Conservation (phyloP, 2,113 vertebrate genomes). For the Paramisgurnus dabryanus region DNA sequence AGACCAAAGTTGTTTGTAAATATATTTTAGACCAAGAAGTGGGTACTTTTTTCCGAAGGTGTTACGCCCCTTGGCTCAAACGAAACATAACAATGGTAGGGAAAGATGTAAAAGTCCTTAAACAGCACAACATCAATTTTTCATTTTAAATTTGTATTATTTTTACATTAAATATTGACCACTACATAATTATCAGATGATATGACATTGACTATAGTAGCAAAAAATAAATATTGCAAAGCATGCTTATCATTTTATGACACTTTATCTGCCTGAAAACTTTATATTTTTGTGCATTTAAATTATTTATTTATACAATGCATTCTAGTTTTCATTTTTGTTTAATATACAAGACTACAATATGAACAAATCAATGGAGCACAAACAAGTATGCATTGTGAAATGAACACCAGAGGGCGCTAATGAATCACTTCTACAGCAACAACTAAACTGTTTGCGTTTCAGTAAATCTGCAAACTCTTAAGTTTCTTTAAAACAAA, state of each 20-base stretch:
- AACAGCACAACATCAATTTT: no score
- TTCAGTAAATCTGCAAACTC: neutral
- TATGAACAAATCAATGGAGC: neutral
- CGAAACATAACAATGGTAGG: no score
- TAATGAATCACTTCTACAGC: neutral
- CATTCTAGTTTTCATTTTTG: no score
- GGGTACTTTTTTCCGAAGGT: no score
- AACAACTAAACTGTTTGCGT: neutral
- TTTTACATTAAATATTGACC: no score
- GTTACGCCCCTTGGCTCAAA: no score
- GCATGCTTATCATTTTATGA: neutral
- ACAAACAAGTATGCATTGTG: neutral
- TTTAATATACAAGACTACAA: neutral
- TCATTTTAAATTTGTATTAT: no score
- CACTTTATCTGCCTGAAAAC: no score
- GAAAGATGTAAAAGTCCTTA: no score
- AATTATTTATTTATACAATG: neutral
- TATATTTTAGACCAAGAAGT: no score
- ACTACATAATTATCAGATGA: neutral
- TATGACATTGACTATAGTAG: no score
- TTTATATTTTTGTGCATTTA: neutral
- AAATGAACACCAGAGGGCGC: slow-evolving; percentile 76
- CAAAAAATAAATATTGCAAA: neutral
- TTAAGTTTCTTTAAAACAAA: neutral
- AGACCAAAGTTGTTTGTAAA: no score